Base-by-base conservation (phyloP, 2,113 vertebrate genomes). In the Haplochromis burtoni region DNA sequence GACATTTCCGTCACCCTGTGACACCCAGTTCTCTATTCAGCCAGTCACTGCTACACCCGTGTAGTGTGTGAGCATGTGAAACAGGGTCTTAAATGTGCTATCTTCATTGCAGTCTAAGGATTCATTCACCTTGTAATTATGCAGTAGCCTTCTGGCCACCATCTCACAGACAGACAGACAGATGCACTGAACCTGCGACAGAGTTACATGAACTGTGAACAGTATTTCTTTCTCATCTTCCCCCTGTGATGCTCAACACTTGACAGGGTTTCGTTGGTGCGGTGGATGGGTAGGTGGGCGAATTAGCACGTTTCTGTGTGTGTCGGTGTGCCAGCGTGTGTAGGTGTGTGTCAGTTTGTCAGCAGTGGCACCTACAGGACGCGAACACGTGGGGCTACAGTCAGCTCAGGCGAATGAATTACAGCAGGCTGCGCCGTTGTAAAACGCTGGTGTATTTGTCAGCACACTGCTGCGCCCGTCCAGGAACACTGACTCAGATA, bases 401-500 rank as follows among this genome's bases (percentile, higher is more conserved):
- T 90, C 89, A 82, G 85, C 90, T 66, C 8, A 66, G 86, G 83
- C 16, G 79, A 86, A 91, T 93, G 93, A 93, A 89, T 94, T 94
- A 89, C 84, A 89, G 83, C 91, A 87, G 82, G 49, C 80, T 82
- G 81, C n/a, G 42, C 33, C 10, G 81, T 90, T 90, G 92, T 91
- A 92, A 90, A 93, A 83, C 12, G 49, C 82, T 66, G 88, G 85
- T 88, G 88, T 91, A 85, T 93, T 94, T 93, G 92, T 93, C 90
- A 92, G 88, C 82, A 26, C 33, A 35, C 90, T 59, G 78, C 90
- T 88, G 91, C 53, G 87, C 79, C 82, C 13, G 55, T 88, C 92
- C 89, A 88, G 88, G 89, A 94, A 92, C 91, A 91, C 85, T 94
- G 93, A 94, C 84, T 94, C 94, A 94, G 91, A 91, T 94, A 91